Evolutionary conservation across 2,797 vertebrate genomes (phyloP).

Genomic region (Onychomys torridus): DNA sequence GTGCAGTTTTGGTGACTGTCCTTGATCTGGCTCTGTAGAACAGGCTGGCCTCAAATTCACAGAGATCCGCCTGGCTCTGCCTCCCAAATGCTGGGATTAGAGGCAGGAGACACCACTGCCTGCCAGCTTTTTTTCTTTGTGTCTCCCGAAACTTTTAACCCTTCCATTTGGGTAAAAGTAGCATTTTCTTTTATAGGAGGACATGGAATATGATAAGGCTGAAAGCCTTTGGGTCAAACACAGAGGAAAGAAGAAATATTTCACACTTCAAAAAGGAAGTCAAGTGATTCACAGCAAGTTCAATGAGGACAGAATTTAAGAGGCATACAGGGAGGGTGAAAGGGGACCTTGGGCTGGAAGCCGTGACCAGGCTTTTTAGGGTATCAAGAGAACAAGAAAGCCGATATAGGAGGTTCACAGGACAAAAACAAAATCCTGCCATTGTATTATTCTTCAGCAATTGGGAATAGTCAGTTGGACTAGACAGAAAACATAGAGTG

Average conservation of each 20-base stretch:
- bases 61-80: too few relatives aligned
- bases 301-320: neutral
- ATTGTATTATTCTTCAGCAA: slow-evolving; percentile 46
- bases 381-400: slow-evolving; percentile 5
- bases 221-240: neutral
- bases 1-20: too few relatives aligned
- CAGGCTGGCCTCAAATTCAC: too few relatives aligned
- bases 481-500: slow-evolving; percentile 18
- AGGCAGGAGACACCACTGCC: too few relatives aligned
- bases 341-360: slow-evolving; percentile 59
- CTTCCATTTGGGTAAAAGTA: slow-evolving; percentile 43
- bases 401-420: slow-evolving; percentile 47
- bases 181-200: neutral
- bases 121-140: neutral
- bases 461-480: neutral
- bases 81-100: too few relatives aligned
- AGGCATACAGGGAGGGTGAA: too few relatives aligned
- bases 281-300: neutral
- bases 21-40: too few relatives aligned
- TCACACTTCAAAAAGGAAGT: neutral
- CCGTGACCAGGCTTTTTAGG: slow-evolving; percentile 57
- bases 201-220: neutral
- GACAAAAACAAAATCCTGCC: slow-evolving; percentile 58
- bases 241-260: neutral
- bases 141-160: neutral